Evolutionary conservation across 2,797 vertebrate genomes (phyloP), one percentile per base, ranked within the genome.

Genomic region (Gymnoscopelus braueri): DNA sequence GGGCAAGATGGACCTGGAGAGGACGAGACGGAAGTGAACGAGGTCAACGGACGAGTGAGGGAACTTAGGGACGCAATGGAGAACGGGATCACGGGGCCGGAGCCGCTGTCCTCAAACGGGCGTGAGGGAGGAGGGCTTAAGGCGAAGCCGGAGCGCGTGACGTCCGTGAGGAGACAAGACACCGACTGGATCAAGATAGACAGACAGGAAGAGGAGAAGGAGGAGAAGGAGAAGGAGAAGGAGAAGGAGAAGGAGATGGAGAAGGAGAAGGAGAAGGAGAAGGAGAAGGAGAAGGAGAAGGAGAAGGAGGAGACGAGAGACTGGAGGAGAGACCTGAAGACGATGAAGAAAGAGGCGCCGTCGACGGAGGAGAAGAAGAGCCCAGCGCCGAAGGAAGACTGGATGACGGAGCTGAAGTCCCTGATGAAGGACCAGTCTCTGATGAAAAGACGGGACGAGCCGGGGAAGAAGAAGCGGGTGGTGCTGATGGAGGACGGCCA

Each of bases 381-480:
- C 39, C 63, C 71, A 0, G 52, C 6, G 0, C 63, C 3, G 57
- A 84, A 78, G 56, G 80, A 80, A 0, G 85, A 84, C 63, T 90
- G 87, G 90, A 82, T 91, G 1, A 89, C 81, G 9, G 89, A 93
- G 80, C 82, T 91, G 49, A 92, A 90, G 76, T 90, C 88, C 0
- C 85, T 89, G 1, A 91, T 91, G 12, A 86, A 82, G 70, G 72
- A 88, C 0, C 88, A 91, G 4, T 74, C 84, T 0, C 39, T 66
- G 67, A 57, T 80, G 4, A 88, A 47, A n/a, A 84, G 73, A 60
- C 79, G 19, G 48, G 73, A 75, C 0, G 80, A 79, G 26, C 77
- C 74, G 14, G 72, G 68, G 19, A 92, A 89, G 80, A 91, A 83
- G 24, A 88, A 88, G 26, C 71, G 82, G 32, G 87, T 90, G 65